Evolutionary conservation across 2,113 vertebrate species (phyloP).

Genomic region (Mugil cephalus): DNA sequence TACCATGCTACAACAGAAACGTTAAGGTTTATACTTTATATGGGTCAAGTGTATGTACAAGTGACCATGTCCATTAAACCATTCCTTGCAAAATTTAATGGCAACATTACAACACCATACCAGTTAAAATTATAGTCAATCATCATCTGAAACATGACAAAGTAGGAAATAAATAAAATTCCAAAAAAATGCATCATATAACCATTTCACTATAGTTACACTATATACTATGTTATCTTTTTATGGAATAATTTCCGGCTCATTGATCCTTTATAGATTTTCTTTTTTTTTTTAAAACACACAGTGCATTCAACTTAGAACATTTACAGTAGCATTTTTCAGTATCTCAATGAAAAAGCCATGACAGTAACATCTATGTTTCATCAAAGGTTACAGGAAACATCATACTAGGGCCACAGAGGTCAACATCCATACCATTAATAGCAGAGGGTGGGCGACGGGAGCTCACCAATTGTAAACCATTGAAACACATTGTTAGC

Average conservation of each 20-base stretch:
- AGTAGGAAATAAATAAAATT: slow-evolving; percentile 79
- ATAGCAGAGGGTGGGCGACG: slow-evolving; percentile 76
- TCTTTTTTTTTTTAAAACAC: slow-evolving; percentile 76
- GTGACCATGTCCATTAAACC: slow-evolving; percentile 87
- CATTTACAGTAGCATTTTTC: slow-evolving; percentile 83
- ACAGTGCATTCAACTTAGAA: slow-evolving; percentile 84
- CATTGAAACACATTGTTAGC: slow-evolving; percentile 76
- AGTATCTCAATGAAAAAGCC: slow-evolving; percentile 83
- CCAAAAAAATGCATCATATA: slow-evolving; percentile 79
- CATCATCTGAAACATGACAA: slow-evolving; percentile 81
- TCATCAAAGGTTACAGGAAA: slow-evolving; percentile 78
- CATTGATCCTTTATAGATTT: slow-evolving; percentile 71
- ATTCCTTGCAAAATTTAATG: slow-evolving; percentile 84
- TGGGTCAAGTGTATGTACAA: slow-evolving; percentile 84
- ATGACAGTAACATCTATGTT: slow-evolving; percentile 80
- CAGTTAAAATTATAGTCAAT: slow-evolving; percentile 84
- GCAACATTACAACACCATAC: slow-evolving; percentile 89
- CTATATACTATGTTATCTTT: slow-evolving; percentile 77
- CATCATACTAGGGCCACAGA: slow-evolving; percentile 79
- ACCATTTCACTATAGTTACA: slow-evolving; percentile 85
- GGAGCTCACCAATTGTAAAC: slow-evolving; percentile 80
- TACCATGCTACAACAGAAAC: slow-evolving; percentile 92
- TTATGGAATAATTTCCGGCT: slow-evolving; percentile 74
- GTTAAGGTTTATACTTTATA: slow-evolving; percentile 83
- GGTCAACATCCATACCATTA: slow-evolving; percentile 82